Evolutionary conservation across 2,113 vertebrate genomes (phyloP), one percentile per base, ranked within the genome.

Genomic region (Chaenogobius annularis): DNA sequence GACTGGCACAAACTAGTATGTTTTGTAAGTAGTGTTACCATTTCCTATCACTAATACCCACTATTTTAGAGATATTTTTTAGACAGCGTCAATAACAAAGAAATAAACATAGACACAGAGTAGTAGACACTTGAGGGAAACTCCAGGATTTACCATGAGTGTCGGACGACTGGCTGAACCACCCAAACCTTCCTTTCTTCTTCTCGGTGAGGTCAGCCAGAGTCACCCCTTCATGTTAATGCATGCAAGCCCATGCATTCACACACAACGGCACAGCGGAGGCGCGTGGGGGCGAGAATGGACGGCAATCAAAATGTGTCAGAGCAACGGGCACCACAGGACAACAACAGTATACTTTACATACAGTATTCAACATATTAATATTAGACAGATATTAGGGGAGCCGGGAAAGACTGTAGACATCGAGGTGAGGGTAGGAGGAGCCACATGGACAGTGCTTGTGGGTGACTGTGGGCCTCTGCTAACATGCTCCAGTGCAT

Each of bases 161-260:
- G 88, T 95, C 95, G 91, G 96, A 93, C 92, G 95, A 96, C 94
- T 95, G 95, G 90, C 92, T 96, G 94, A 97, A 98, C 94, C 94
- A 95, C 83, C 93, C 94, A 95, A 98, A 95, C 92, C 93, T 96
- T 94, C 95, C 95, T 94, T 96, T 98, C 96, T 97, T 98, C 96
- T 98, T 97, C 77, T 95, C 96, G 85, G 95, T 95, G 87, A 98
- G 94, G 93, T 98, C 96, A 75, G 95, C 97, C 94, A 98, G 88
- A 35, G 96, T 98, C 91, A 98, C 93, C 93, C 96, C 96, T 98
- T 96, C 81, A 91, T 89, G 92, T 93, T 93, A 93, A 95, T 84
- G 94, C 92, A 96, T 92, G 95, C 92, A 94, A 94, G 94, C 92
- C 92, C 94, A 93, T 94, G 88, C 92, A 93, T 94, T 84, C 78